A percentile compares a stretch with the other conserved stretches of the same genome.
These are phyloP conservation scores for Hemibagrus guttatus DNA, from an alignment of 2,797 vertebrate genomes.

Conservation along the genomic window DNA sequence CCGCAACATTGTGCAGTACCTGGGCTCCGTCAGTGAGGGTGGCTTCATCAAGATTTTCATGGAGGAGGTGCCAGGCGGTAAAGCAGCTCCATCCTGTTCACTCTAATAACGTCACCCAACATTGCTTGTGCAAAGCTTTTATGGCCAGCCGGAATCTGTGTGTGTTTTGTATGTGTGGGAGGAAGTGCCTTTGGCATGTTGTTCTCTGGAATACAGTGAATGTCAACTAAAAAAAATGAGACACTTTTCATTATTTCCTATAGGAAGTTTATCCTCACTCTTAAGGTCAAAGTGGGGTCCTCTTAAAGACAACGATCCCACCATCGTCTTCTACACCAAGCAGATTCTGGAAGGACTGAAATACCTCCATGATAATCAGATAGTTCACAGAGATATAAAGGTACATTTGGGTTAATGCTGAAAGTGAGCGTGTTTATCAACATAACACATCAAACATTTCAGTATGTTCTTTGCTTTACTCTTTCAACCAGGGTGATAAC, in stretches of 20 bases:
- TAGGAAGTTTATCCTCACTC: constrained; percentile 90
- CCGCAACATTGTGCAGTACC: constrained; percentile 90
- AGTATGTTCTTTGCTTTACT: neutral
- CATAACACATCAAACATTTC: neutral
- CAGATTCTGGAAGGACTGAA: constrained; percentile 88
- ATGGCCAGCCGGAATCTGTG: neutral
- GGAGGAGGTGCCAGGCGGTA: constrained; percentile 96
- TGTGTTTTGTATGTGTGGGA: neutral
- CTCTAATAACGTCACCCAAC: neutral
- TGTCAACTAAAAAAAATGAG: neutral
- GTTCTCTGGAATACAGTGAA: neutral
- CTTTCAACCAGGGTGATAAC: constrained; percentile 85
- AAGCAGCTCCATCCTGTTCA: neutral
- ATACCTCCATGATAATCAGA: constrained; percentile 91
- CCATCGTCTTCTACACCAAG: constrained; percentile 89
- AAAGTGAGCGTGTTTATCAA: neutral
- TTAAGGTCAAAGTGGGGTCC: constrained; percentile 92
- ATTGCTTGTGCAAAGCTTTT: neutral
- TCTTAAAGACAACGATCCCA: constrained; percentile 89
- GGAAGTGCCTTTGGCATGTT: constrained; percentile 5
- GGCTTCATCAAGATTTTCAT: constrained; percentile 96
- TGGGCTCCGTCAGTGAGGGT: constrained; percentile 87
- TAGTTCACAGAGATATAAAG: constrained; percentile 93
- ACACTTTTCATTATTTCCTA: constrained; percentile 32
- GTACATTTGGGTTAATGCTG: constrained; percentile 58